phyloP scores from a whole-genome alignment of 2,888 invertebrate species.

The Coleophora deauratella region DNA sequence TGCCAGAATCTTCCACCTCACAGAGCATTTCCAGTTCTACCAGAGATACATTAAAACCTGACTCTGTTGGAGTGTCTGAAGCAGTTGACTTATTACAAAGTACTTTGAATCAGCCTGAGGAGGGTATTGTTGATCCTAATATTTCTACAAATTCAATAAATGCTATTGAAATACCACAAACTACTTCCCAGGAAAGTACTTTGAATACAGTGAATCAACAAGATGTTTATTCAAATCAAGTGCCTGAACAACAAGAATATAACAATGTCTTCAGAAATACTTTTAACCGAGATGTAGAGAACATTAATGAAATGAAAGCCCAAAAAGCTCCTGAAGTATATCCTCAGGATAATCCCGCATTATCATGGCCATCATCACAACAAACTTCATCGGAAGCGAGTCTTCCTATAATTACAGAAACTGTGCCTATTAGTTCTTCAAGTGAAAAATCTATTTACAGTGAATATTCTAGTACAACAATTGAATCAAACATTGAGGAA shows the following conservation, averaged over 20 bases:
- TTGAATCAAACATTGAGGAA: slow-evolving; percentile 12
- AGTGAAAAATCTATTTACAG: background rate
- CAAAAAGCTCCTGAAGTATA: no score
- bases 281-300: slow-evolving; percentile 9
- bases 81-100: slow-evolving; percentile 26
- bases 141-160: slow-evolving; percentile 21
- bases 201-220: slow-evolving; percentile 12
- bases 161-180: slow-evolving; percentile 5
- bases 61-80: slow-evolving; percentile 27
- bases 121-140: slow-evolving; percentile 32
- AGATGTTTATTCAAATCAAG: slow-evolving; percentile 1
- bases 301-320: background rate
- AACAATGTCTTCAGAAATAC: slow-evolving; percentile 11
- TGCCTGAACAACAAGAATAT: slow-evolving; percentile 9
- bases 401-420: no score
- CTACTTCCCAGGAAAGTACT: no score
- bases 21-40: slow-evolving; percentile 19
- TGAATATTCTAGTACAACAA: slow-evolving; percentile 10
- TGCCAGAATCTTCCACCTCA: slow-evolving; percentile 13
- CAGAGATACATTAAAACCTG: slow-evolving; percentile 16
- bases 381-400: no score
- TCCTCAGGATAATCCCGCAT: no score
- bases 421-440: background rate
- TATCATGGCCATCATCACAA: no score
- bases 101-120: slow-evolving; percentile 21